phyloP scores from a whole-genome alignment of 2,797 vertebrate species.

The Rousettus madagascariensis region DNA sequence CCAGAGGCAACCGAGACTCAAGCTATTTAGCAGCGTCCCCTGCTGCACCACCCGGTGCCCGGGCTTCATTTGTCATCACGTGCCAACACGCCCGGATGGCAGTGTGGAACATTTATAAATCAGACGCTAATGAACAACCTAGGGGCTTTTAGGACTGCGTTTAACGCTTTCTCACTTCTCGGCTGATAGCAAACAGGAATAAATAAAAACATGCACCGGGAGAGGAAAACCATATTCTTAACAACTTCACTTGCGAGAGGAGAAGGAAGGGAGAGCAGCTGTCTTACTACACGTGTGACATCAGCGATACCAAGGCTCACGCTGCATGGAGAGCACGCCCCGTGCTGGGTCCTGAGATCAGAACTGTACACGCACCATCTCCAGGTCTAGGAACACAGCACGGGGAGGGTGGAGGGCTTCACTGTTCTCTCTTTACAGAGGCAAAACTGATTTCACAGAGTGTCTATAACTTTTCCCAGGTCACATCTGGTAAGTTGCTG shows the following conservation, averaged over 20 bases:
- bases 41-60: neutral
- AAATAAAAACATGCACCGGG: neutral
- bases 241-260: neutral
- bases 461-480: neutral
- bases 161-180: constrained; percentile 56
- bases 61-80: constrained; percentile 60
- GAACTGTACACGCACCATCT: rapidly evolving
- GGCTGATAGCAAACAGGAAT: neutral
- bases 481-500: neutral
- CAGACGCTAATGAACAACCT: constrained; percentile 65
- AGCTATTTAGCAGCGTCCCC: neutral
- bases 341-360: neutral
- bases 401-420: neutral
- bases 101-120: constrained; percentile 70
- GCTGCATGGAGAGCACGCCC: neutral
- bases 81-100: constrained; percentile 37
- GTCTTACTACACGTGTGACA: neutral
- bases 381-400: neutral
- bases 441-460: neutral
- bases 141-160: constrained; percentile 56
- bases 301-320: no score
- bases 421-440: neutral
- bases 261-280: neutral
- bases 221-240: neutral
- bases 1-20: no score